Evolutionary conservation across 2,797 vertebrate genomes (phyloP).

Genomic region (Onychomys leucogaster): DNA sequence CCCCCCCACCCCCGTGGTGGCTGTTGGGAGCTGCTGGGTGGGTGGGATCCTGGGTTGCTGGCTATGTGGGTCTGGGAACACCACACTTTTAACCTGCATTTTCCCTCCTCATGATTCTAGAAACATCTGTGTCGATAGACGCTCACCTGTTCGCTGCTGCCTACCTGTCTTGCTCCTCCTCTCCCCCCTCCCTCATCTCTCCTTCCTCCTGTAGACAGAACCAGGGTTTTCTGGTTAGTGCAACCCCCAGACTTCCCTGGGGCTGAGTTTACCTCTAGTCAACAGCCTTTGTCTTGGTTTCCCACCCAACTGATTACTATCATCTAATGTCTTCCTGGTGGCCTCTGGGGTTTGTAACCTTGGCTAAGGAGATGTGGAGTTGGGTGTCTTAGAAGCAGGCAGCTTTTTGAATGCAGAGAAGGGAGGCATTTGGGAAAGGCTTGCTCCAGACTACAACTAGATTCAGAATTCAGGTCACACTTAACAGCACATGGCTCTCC

Average conservation of each 20-base stretch:
- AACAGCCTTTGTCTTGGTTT: neutral
- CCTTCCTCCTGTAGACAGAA: neutral
- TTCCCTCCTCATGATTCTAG: neutral
- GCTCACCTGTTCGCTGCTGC: neutral
- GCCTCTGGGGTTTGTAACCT: no score
- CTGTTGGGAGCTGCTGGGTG: neutral
- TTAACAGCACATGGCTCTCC: neutral
- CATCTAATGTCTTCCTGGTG: neutral
- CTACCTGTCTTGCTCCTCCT: no score
- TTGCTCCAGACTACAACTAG: accelerated
- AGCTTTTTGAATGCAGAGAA: neutral
- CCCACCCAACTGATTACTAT: accelerated
- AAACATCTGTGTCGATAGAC: neutral
- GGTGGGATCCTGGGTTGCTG: neutral
- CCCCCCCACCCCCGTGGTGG: accelerated
- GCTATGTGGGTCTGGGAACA: accelerated
- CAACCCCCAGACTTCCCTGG: no score
- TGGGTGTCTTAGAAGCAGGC: neutral
- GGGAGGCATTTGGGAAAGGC: neutral
- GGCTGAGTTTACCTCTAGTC: neutral
- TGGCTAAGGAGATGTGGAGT: neutral
- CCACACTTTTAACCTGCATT: neutral
- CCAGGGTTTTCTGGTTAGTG: accelerated
- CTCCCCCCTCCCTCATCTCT: accelerated
- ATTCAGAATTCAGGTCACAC: neutral